Evolutionary conservation across 2,888 invertebrate genomes (phyloP).

Genomic region (Volucella bombylans): DNA sequence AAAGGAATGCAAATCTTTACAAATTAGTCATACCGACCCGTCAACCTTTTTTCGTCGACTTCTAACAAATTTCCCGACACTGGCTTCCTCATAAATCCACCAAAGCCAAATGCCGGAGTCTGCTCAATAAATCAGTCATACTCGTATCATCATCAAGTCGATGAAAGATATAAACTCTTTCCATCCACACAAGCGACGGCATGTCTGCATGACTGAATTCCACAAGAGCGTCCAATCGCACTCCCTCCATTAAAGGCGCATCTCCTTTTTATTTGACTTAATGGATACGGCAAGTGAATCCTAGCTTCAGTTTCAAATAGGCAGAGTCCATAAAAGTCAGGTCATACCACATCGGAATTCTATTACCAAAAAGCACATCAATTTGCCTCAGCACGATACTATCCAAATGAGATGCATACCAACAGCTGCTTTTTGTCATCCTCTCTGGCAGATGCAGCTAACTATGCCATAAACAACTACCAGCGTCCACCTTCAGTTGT

Average conservation of each 20-base stretch:
- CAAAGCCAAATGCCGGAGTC: slow-evolving; percentile 1
- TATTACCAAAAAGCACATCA: slow-evolving; percentile 25
- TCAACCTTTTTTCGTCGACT: background rate
- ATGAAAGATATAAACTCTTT: background rate
- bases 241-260: slow-evolving; percentile 30
- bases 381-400: slow-evolving; percentile 41
- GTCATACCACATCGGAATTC: slow-evolving; percentile 1
- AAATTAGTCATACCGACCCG: background rate
- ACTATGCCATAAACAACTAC: slow-evolving; percentile 51
- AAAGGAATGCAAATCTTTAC: too few species aligned
- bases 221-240: background rate
- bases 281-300: slow-evolving; percentile 29
- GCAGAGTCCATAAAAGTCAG: slow-evolving; percentile 27
- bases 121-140: slow-evolving; percentile 14
- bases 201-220: background rate
- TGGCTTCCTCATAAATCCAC: slow-evolving; percentile 10
- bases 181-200: slow-evolving; percentile 9
- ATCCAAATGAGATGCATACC: slow-evolving; percentile 64
- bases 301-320: slow-evolving; percentile 23
- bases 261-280: background rate
- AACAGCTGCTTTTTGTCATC: slow-evolving; percentile 27
- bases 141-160: background rate
- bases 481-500: slow-evolving; percentile 28
- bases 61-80: background rate
- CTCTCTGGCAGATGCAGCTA: slow-evolving; percentile 12